Evolutionary conservation across 2,888 invertebrate genomes (phyloP), one percentile per base, ranked within the genome.

Genomic region (Cyaniris semiargus): DNA sequence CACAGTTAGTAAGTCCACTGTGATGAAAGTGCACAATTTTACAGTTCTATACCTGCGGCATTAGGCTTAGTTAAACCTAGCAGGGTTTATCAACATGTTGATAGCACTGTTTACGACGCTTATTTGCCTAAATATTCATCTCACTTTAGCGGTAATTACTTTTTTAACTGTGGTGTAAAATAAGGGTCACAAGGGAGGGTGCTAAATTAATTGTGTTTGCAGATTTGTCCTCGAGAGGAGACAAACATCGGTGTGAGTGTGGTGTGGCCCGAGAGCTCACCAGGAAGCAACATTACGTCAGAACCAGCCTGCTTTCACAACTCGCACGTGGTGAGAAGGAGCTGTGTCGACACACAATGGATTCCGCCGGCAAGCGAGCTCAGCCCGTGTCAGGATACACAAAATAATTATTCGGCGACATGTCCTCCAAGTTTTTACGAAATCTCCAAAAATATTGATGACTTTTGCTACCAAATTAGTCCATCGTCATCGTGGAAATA

Each of bases 351-450:
- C 27, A 79, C 83, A 3, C 79, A 81, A 38, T 93, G 93, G 93
- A 82, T 78, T 38, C 93, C 93, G 5, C 76, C 83, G 18, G 78
- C 87, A 10, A 75, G 82, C 21, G 84, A 89, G 31, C 79, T 90
- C 13, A 80, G 81, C 44, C 84, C 90, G 44, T 94, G 93, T 78
- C 77, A 84, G 10, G 85, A 80, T 84, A 86, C 60, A 82, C 85
- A 4, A 84, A 88, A 70, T 83, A 86, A 88, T 75, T 85, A 90
- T 58, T 78, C 86, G 3, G 82, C 85, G 7, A 81, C 85, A 1
- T 94, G 94, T 78, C 92, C 93, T 15, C 89, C 90, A 10, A 88
- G 89, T 38, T 92, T 87, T 79, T 78, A 85, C 60, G 85, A 84
- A 81, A 86, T 93, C 78, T 87, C 89, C 1, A 82, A 87, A 76